Conservation (phyloP, 2,888 invertebrate species). For the Cyclophora punctaria region DNA sequence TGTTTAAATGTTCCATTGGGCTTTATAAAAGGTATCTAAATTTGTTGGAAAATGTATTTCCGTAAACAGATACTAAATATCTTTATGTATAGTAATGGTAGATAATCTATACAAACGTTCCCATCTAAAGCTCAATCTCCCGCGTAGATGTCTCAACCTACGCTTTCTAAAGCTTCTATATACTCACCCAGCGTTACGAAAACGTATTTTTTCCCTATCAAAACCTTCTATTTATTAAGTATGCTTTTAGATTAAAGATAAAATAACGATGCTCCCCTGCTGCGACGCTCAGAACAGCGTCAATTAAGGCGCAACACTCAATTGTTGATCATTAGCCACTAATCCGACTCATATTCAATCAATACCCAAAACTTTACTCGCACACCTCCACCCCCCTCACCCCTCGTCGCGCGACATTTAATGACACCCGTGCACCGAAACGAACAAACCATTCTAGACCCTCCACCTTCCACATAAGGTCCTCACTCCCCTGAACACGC, state of each 20-base stretch:
- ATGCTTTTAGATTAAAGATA: slow-evolving; percentile 7
- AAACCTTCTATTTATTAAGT: slow-evolving; percentile 2
- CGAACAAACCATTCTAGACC: slow-evolving; percentile 50
- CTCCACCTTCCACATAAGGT: slow-evolving; percentile 48
- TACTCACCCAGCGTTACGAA: not conserved
- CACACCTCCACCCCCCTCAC: slow-evolving; percentile 66
- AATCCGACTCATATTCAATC: slow-evolving; percentile 75
- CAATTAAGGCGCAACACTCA: slow-evolving; percentile 56
- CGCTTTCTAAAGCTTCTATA: slow-evolving; percentile 23
- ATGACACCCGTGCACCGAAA: slow-evolving; percentile 71
- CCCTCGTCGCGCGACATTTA: slow-evolving; percentile 74
- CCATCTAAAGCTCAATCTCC: no score
- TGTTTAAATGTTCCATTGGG: no score
- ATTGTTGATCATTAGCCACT: slow-evolving; percentile 73
- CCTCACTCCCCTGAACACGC: slow-evolving; percentile 57
- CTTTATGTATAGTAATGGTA: no score
- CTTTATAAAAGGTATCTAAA: no score
- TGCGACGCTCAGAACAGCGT: slow-evolving; percentile 12
- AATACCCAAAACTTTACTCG: slow-evolving; percentile 75
- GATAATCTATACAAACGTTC: no score
- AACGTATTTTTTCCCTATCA: not conserved
- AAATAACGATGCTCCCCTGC: slow-evolving; percentile 9
- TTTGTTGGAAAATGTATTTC: no score
- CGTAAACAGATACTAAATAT: no score
- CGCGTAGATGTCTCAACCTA: slow-evolving; percentile 1